Conservation (phyloP, 2,888 invertebrate species). For the Hyposoter didymator region DNA sequence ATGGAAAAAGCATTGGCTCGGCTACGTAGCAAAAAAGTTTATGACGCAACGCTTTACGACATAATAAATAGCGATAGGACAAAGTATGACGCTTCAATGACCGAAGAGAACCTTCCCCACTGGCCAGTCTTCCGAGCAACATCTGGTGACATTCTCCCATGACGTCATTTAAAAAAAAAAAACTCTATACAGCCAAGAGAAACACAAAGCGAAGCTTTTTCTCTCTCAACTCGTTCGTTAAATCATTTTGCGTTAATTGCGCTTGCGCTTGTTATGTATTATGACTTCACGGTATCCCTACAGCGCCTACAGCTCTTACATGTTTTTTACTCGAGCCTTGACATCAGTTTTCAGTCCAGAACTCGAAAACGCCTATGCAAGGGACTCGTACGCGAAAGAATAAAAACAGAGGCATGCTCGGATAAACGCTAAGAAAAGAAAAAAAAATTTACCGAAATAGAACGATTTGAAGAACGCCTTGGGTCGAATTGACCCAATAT, state of each 20-base stretch:
- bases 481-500: too few relatives aligned
- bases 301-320: not conserved
- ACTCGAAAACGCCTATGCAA: too few relatives aligned
- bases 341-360: not conserved
- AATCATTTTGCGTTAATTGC: conserved; percentile 22
- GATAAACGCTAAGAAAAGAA: too few relatives aligned
- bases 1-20: not conserved
- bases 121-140: not conserved
- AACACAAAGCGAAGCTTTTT: not conserved
- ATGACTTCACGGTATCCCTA: not conserved
- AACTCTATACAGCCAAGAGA: not conserved
- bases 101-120: conserved; percentile 11
- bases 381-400: too few relatives aligned
- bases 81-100: conserved; percentile 17
- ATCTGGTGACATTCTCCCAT: conserved; percentile 31
- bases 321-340: not conserved
- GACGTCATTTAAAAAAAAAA: conserved; percentile 43
- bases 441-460: too few relatives aligned
- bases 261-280: not conserved
- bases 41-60: conserved; percentile 49
- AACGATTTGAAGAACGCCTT: too few relatives aligned
- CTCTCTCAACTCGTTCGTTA: not conserved
- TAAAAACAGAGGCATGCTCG: too few relatives aligned
- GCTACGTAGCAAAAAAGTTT: conserved; percentile 38
- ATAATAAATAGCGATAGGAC: conserved; percentile 49